Evolutionary conservation across 92 coral and sea anemone species (phyloP).

Genomic region (Actinernus sp.): DNA sequence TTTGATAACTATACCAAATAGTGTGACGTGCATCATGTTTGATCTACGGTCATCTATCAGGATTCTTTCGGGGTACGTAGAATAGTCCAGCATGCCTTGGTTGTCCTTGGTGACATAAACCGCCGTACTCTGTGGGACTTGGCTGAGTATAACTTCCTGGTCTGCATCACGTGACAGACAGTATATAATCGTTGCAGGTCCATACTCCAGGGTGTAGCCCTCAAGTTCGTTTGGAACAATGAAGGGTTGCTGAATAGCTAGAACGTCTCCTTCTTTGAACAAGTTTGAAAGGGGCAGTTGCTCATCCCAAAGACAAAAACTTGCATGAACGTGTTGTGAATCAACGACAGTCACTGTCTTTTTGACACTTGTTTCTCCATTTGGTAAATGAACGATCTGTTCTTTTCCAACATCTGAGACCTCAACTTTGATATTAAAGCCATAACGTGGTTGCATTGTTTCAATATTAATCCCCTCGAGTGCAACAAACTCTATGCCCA

Average conservation of each 20-base stretch:
- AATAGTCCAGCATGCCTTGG: slow-evolving; percentile 91
- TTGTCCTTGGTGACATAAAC: slow-evolving; percentile 86
- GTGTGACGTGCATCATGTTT: slow-evolving; percentile 76
- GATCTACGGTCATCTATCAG: slow-evolving; percentile 78
- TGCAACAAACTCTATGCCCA: slow-evolving; percentile 33
- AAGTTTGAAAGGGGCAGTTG: slow-evolving; percentile 79
- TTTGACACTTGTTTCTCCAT: slow-evolving; percentile 87
- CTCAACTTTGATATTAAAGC: slow-evolving; percentile 71
- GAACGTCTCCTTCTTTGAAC: slow-evolving; percentile 83
- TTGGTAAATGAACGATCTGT: slow-evolving; percentile 83
- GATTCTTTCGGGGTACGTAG: slow-evolving; percentile 88
- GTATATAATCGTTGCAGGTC: slow-evolving; percentile 85
- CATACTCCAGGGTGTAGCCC: slow-evolving; percentile 86
- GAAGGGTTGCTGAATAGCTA: slow-evolving; percentile 84
- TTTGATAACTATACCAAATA: slow-evolving; percentile 62
- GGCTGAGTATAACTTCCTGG: slow-evolving; percentile 83
- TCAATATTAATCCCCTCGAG: too few species aligned
- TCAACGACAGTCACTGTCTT: slow-evolving; percentile 75
- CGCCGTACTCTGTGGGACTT: slow-evolving; percentile 64
- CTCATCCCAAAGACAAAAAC: slow-evolving; percentile 88
- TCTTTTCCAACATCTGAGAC: slow-evolving; percentile 78
- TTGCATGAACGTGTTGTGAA: slow-evolving; percentile 77
- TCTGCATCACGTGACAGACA: slow-evolving; percentile 67
- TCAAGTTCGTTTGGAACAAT: slow-evolving; percentile 75
- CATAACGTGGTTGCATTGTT: slow-evolving; percentile 64